phyloP scores from a whole-genome alignment of 2,797 vertebrate species.

The Buceros bicornis region DNA sequence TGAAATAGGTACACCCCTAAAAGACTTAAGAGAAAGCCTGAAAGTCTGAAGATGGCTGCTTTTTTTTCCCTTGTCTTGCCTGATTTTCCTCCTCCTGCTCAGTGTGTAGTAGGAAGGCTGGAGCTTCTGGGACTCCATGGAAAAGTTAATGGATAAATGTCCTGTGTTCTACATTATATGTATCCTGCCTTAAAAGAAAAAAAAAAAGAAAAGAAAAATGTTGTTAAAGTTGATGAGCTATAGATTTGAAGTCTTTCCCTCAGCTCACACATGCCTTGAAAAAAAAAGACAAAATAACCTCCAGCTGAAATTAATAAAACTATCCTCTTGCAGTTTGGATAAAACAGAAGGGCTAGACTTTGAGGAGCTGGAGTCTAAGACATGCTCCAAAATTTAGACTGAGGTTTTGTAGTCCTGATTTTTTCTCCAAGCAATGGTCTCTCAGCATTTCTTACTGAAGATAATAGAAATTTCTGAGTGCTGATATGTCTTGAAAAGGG shows the following conservation, averaged over 20 bases:
- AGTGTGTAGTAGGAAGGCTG: neutral
- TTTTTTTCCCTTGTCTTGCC: neutral
- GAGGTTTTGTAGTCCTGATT: slow-evolving; percentile 31
- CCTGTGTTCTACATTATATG: slow-evolving; percentile 43
- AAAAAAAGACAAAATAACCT: slow-evolving; percentile 68
- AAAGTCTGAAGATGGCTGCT: neutral
- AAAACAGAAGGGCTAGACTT: slow-evolving; percentile 37
- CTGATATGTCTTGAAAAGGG: slow-evolving; percentile 3
- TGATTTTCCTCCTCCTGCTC: neutral
- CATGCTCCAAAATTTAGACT: slow-evolving; percentile 30
- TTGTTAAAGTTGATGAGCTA: slow-evolving; percentile 56
- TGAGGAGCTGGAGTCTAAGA: slow-evolving; percentile 50
- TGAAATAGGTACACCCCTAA: neutral
- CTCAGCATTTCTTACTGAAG: slow-evolving; percentile 42
- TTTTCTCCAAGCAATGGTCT: slow-evolving; percentile 46
- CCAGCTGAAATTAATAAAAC: slow-evolving; percentile 68
- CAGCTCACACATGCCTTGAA: slow-evolving; percentile 52
- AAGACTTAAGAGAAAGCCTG: neutral
- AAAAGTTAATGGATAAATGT: slow-evolving; percentile 66
- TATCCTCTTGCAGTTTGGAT: slow-evolving; percentile 44
- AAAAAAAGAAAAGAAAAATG: neutral
- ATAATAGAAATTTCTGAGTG: slow-evolving; percentile 5
- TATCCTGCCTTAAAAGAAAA: neutral
- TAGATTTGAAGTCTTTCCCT: slow-evolving; percentile 51
- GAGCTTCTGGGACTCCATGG: slow-evolving; percentile 49